Evolutionary conservation across 2,113 vertebrate species (phyloP), one percentile per base, ranked within the genome.

Genomic region (Heteronetta atricapilla): DNA sequence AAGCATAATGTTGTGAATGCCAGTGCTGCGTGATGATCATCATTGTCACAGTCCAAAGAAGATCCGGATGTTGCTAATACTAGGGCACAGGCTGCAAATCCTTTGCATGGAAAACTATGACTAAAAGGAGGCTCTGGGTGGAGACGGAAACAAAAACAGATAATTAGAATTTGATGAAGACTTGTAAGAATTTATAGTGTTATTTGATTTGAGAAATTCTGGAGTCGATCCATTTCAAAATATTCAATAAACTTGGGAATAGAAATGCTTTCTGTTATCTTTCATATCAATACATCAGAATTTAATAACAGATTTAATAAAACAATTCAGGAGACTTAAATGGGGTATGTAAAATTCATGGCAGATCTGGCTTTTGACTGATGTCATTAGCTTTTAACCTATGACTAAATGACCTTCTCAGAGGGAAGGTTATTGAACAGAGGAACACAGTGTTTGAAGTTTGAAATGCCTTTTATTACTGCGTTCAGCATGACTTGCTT

Each of bases 381-480:
- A 81, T 93, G 36, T 70, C 53, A 76, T 86, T 94, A 92, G 55
- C 77, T 93, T 48, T 88, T 90, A 88, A 92, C 56, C 80, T 79
- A 76, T 82, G 83, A 92, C 66, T 90, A 90, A 92, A 84, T 53
- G 55, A 92, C 88, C 80, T 89, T 78, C 88, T 82, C 69, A 83
- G 83, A 76, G 48, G 73, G 69, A 91, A 93, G 82, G 87, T 82
- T 91, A 87, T 29, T 92, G 76, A 94, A 84, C 52, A 90, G 69
- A 82, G 56, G 46, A 96, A 89, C 12, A 1, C 28, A 68, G 66
- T 66, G 92, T 96, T 92, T 96, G 94, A 95, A 95, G 89, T 90
- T 7, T 88, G 72, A 95, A 89, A 84, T 67, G 68, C 26, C 36
- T 94, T 93, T 96, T 91, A 88, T 94, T 77, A 83, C 62, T 81